These are phyloP conservation scores for Sanderia malayensis DNA, from an alignment of 30 jellyfish, hydroid and myxozoan species.

Conservation along the genomic window DNA sequence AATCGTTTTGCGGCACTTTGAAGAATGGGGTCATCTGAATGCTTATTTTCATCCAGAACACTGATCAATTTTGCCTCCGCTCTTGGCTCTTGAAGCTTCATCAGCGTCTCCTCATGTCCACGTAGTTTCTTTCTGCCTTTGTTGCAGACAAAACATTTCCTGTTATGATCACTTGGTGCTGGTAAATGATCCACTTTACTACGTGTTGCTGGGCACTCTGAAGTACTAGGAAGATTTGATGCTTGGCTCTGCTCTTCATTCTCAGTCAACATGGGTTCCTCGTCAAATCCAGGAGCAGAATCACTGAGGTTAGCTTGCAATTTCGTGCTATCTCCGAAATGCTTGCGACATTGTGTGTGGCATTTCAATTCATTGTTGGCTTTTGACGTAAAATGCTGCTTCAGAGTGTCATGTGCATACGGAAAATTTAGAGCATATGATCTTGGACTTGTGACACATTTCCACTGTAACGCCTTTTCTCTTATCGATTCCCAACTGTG, in stretches of 20 bases:
- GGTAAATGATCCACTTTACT: conserved; percentile 2
- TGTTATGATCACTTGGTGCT: neutral
- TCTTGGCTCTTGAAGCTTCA: conserved; percentile 7
- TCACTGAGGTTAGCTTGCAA: neutral
- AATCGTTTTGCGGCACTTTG: neutral
- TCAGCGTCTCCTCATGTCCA: neutral
- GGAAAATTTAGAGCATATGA: no score
- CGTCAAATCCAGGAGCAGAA: neutral
- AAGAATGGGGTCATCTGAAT: neutral
- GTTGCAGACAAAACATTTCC: conserved; percentile 1
- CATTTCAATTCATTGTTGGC: conserved; percentile 1
- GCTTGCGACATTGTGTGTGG: conserved; percentile 4
- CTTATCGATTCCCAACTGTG: no score
- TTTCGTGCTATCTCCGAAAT: neutral
- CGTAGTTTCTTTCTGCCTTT: neutral
- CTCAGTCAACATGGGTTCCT: neutral
- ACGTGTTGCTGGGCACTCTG: neutral
- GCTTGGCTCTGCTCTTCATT: no score
- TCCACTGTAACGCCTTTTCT: no score
- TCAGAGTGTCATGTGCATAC: no score
- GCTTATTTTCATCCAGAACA: conserved; percentile 3
- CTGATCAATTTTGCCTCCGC: neutral
- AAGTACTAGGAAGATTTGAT: no score
- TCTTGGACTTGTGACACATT: no score
- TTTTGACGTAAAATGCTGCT: no score